Base-by-base conservation (phyloP, 2,113 vertebrate species). In the Heterocephalus glaber region DNA sequence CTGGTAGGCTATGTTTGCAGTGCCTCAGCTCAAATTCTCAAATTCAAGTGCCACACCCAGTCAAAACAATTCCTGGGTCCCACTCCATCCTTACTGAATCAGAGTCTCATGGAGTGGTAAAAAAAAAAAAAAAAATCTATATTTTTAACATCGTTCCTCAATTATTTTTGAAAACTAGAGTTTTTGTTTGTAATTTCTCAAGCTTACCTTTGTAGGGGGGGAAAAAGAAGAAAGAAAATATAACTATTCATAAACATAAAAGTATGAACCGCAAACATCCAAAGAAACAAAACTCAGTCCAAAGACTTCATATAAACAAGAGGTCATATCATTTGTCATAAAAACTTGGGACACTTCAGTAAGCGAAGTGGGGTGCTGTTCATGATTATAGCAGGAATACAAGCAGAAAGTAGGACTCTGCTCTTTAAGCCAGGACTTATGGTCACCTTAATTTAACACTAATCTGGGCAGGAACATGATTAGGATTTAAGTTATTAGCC, bases 221-320 rank as follows among this genome's bases (percentile, higher is more conserved):
- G 52, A 22, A 86, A 88, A 85, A 56, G 0, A 83, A 89, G 47
- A 77, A 30, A 14, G 28, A 68, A 68, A 92, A 30, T 1, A 7
- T 20, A 89, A 63, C 5, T 7, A 7, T 70, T 95, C 13, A 44
- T 66, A 70, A 70, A 76, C 41, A 76, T 58, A 94, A 96, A 93
- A 44, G 44, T 61, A 70, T n/a, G 65, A 94, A 93, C 11, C 30
- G 89, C 76, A 77, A 90, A 47, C 41, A 76, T 2, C 24, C 11
- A 76, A 63, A 49, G 35, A 93, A 86, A 87, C 17, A 92, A 94
- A 92, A 89, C 35, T 85, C 22, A 72, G 60, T 84, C 26, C 11
- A 90, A 90, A 41, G 33, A 81, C 68, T 7, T 92, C 20, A 83
- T 6, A 1, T 70, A 70, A 88, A 17, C 14, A n/a, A 56, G 44